These are phyloP conservation scores for Cygnus buccinator DNA, from an alignment of 2,113 vertebrate genomes.

Conservation along the genomic window DNA sequence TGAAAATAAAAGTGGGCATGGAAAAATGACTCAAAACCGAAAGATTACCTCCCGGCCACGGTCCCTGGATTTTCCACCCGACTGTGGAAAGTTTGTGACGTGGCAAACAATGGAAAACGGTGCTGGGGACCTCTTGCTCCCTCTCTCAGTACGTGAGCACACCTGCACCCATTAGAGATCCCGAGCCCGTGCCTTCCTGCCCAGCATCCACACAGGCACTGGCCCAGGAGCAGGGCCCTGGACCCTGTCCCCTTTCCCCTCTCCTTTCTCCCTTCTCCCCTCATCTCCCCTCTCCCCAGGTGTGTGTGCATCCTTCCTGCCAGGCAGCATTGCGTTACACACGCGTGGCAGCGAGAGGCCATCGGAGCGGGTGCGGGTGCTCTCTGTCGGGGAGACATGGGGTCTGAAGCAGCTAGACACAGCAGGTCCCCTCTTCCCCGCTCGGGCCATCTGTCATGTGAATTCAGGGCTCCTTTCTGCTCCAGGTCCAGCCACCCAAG, in stretches of 20 bases:
- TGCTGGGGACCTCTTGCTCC: not conserved
- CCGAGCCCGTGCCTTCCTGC: accelerated
- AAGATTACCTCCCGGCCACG: not conserved
- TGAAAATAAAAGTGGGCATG: not conserved
- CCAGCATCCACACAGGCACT: not conserved
- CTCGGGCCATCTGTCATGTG: not conserved
- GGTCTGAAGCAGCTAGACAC: accelerated
- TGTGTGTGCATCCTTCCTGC: not conserved
- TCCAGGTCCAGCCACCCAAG: not conserved
- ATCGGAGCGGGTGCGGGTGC: not conserved
- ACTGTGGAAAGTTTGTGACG: not conserved
- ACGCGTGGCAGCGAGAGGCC: not conserved
- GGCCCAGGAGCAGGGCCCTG: not conserved
- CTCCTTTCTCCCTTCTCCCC: too few relatives aligned
- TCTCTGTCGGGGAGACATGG: not conserved
- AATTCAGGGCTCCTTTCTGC: not conserved
- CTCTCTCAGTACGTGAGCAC: not conserved
- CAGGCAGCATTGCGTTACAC: accelerated
- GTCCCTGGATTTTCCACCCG: not conserved
- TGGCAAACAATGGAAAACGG: accelerated
- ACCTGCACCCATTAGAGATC: not conserved
- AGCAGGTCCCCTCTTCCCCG: not conserved
- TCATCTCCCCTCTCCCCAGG: not conserved
- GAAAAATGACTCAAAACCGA: not conserved
- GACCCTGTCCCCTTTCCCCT: not conserved